A percentile compares a stretch with the other conserved stretches of the same genome.
Evolutionary conservation across 2,113 vertebrate genomes (phyloP).

Genomic region (Nyctibius bracteatus): DNA sequence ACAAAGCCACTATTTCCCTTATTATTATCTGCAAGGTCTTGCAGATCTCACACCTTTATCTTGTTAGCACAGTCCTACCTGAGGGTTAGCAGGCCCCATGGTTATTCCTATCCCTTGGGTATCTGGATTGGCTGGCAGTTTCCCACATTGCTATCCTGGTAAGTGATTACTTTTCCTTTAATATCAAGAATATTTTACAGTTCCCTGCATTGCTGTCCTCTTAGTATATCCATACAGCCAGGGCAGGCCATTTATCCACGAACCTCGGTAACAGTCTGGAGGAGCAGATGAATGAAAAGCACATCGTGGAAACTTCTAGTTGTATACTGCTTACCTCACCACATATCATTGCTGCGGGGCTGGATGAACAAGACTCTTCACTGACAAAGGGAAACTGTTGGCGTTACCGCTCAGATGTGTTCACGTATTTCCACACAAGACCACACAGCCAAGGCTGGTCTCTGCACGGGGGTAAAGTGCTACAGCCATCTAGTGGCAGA

Average conservation of each 20-base stretch:
- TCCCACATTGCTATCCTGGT: neutral
- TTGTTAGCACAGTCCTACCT: neutral
- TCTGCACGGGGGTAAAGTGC: neutral
- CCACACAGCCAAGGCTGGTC: accelerated
- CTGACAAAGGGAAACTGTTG: neutral
- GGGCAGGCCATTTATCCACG: neutral
- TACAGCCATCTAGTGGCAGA: neutral
- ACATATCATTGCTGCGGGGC: accelerated
- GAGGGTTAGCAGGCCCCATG: neutral
- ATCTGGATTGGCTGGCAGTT: neutral
- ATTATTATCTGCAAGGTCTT: neutral
- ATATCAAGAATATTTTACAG: neutral
- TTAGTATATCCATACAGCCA: neutral
- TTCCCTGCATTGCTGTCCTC: neutral
- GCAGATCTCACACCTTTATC: neutral
- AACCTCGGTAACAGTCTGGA: no score
- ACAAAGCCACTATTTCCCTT: neutral
- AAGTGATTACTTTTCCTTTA: neutral
- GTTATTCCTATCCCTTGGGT: neutral
- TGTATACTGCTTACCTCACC: neutral
- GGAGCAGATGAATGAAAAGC: neutral
- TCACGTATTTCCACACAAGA: no score
- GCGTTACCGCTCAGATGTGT: neutral
- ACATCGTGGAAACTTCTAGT: accelerated
- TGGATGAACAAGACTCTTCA: neutral